Conservation (phyloP, 2,888 invertebrate genomes). For the Acronicta alni region DNA sequence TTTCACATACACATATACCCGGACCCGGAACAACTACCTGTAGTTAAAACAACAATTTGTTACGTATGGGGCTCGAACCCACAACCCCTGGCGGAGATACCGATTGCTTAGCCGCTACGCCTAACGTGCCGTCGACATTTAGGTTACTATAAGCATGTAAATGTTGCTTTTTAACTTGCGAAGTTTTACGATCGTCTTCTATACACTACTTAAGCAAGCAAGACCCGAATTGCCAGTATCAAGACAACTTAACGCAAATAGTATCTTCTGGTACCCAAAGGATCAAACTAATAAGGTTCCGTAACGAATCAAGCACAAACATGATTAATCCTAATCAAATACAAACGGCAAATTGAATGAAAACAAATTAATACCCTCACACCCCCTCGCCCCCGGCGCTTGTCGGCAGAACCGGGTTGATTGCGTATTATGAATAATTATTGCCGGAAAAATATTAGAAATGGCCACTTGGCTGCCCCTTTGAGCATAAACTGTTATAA, state of each 20-base stretch:
- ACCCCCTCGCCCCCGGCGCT: not conserved
- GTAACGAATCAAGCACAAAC: slow-evolving; percentile 54
- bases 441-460: slow-evolving; percentile 31
- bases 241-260: slow-evolving; percentile 39
- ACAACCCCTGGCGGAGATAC: too few relatives aligned
- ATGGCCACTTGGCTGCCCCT: slow-evolving; percentile 27
- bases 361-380: slow-evolving; percentile 55
- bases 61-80: too few relatives aligned
- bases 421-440: slow-evolving; percentile 46
- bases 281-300: slow-evolving; percentile 39
- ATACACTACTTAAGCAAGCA: not conserved
- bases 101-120: too few relatives aligned
- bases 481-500: slow-evolving; percentile 11
- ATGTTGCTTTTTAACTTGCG: too few relatives aligned
- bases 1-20: too few relatives aligned
- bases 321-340: slow-evolving; percentile 60
- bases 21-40: too few relatives aligned
- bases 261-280: slow-evolving; percentile 20
- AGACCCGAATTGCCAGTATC: slow-evolving; percentile 10
- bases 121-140: too few relatives aligned
- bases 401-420: slow-evolving; percentile 10
- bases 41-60: too few relatives aligned
- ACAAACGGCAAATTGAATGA: slow-evolving; percentile 60
- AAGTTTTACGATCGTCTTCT: too few relatives aligned
- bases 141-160: too few relatives aligned